Evolutionary conservation across 2,888 invertebrate species (phyloP).

Genomic region (Papilio demoleus): DNA sequence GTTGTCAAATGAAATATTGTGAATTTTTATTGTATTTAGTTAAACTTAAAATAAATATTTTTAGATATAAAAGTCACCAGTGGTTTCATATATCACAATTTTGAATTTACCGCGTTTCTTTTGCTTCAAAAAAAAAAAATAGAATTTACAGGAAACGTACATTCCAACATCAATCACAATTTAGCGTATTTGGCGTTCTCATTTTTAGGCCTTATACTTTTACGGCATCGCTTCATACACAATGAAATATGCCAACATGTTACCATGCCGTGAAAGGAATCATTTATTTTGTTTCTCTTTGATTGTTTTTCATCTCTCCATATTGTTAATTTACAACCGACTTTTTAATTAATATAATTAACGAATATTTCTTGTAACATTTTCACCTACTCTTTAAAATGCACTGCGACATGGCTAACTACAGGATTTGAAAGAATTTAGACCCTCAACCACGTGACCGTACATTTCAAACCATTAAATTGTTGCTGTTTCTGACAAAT

Average conservation of each 20-base stretch:
- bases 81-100: neutral
- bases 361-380: no score
- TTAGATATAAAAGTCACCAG: neutral
- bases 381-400: no score
- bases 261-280: conserved; percentile 29
- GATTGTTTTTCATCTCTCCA: conserved; percentile 16
- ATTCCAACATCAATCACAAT: conserved; percentile 37
- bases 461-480: no score
- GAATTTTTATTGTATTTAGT: neutral
- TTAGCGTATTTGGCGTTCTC: conserved; percentile 31
- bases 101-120: neutral
- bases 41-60: neutral
- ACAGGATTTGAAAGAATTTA: no score
- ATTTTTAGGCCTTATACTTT: conserved; percentile 31
- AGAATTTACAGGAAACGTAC: conserved; percentile 13
- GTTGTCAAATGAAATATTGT: neutral
- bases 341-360: no score
- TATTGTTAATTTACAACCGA: neutral
- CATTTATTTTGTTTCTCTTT: conserved; percentile 34
- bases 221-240: conserved; percentile 27
- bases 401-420: no score
- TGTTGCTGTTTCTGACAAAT: no score
- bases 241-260: conserved; percentile 31
- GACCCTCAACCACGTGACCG: no score
- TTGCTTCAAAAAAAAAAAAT: neutral